Evolutionary conservation across 2,888 invertebrate species (phyloP).

Genomic region (Drosophila mimica): DNA sequence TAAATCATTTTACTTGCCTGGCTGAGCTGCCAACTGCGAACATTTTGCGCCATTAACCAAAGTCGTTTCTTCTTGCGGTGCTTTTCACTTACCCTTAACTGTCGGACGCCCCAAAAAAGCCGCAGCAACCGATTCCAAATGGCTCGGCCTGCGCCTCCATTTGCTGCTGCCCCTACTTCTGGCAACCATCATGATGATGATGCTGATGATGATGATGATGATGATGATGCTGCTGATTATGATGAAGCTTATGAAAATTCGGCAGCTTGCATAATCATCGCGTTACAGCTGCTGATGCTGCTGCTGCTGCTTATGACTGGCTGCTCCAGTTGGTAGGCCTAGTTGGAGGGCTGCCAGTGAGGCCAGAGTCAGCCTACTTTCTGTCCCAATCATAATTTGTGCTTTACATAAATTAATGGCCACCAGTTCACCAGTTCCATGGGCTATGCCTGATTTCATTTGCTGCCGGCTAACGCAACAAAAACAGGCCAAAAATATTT

Average conservation of each 20-base stretch:
- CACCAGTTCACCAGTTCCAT: constrained; percentile 55
- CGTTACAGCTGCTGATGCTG: constrained; percentile 61
- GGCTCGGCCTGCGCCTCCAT: constrained; percentile 13
- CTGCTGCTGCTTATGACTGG: constrained; percentile 35
- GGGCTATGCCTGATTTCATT: constrained; percentile 67
- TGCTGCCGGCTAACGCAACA: constrained; percentile 15
- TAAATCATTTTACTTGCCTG: constrained; percentile 74
- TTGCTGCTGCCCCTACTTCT: constrained; percentile 19
- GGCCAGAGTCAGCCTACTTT: constrained; percentile 27
- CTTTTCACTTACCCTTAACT: constrained; percentile 79
- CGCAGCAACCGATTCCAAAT: constrained; percentile 47
- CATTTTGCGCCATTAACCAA: constrained; percentile 80
- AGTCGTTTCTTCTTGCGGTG: constrained; percentile 74
- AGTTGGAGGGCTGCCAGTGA: constrained; percentile 64
- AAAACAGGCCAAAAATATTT: constrained; percentile 51
- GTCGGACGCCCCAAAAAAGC: constrained; percentile 42
- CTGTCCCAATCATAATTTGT: constrained; percentile 79
- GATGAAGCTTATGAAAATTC: constrained; percentile 38
- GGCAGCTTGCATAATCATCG: constrained; percentile 67
- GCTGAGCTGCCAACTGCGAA: constrained; percentile 69
- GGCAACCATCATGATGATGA: constrained; percentile 31
- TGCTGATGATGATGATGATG: constrained; percentile 29
- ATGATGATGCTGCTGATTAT: constrained; percentile 56
- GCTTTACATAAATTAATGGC: constrained; percentile 83
- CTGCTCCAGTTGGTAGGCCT: constrained; percentile 69